Evolutionary conservation across 2,797 vertebrate species (phyloP).

Genomic region (Sebastes hopkinsi): DNA sequence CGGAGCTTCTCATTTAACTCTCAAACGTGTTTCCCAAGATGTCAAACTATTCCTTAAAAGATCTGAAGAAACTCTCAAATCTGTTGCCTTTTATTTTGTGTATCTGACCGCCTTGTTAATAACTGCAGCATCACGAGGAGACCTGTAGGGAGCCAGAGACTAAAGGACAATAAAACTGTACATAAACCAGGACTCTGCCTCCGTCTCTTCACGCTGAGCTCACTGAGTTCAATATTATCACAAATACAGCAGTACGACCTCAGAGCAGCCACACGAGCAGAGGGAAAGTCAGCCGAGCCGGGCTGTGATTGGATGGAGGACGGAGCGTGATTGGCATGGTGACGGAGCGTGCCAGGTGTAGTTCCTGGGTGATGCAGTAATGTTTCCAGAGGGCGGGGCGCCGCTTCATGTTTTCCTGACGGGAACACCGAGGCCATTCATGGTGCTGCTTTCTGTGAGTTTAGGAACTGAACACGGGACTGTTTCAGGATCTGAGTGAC

Average conservation of each 20-base stretch:
- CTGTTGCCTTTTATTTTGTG: conserved; percentile 32
- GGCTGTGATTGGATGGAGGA: background rate
- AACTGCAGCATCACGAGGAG: conserved; percentile 37
- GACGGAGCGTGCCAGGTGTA: conserved; percentile 2
- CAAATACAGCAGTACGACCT: background rate
- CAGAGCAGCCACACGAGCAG: background rate
- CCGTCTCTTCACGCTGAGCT: conserved; percentile 2
- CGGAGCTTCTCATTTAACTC: background rate
- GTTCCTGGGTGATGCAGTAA: conserved; percentile 48
- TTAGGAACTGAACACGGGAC: background rate
- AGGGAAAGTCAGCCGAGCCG: background rate
- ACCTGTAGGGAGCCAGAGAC: conserved; percentile 36
- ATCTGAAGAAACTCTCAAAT: background rate
- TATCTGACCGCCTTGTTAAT: conserved; percentile 44
- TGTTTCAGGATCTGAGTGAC: conserved; percentile 28
- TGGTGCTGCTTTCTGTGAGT: conserved; percentile 27
- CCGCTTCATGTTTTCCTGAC: conserved; percentile 15
- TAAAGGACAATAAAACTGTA: conserved; percentile 64
- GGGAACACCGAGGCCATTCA: conserved; percentile 56
- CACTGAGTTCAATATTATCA: background rate
- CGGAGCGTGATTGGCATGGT: background rate
- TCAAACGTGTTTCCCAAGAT: background rate
- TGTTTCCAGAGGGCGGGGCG: conserved; percentile 52
- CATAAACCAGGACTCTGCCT: conserved; percentile 33
- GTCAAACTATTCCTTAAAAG: conserved; percentile 14